Conservation (phyloP, 23 tunicate genomes). For the Diplosoma virens region DNA sequence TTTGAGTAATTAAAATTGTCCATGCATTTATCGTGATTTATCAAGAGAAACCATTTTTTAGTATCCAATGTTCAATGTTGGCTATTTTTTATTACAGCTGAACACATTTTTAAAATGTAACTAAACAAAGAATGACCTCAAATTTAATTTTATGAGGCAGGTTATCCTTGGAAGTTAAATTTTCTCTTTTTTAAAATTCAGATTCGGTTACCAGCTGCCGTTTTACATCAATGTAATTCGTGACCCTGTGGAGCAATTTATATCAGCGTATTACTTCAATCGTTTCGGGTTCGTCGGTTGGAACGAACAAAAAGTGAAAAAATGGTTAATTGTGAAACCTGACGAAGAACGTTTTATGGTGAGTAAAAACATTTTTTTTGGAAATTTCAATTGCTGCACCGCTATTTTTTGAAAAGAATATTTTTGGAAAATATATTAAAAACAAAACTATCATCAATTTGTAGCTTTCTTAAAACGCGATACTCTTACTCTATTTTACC, state of each 20-base stretch:
- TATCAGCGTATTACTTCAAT: conserved; percentile 55
- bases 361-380: background rate
- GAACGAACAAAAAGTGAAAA: conserved; percentile 36
- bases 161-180: background rate
- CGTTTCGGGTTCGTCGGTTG: conserved; percentile 52
- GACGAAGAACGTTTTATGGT: conserved; percentile 46
- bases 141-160: too few species aligned
- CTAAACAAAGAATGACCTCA: background rate
- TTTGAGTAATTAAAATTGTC: too few species aligned
- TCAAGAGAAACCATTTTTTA: too few species aligned
- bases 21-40: too few species aligned
- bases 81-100: too few species aligned
- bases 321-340: conserved; percentile 42
- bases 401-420: background rate
- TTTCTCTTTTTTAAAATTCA: background rate
- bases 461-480: background rate
- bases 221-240: conserved; percentile 47
- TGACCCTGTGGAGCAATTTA: conserved; percentile 50
- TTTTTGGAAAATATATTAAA: too few species aligned
- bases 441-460: background rate
- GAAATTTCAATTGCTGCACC: too few species aligned
- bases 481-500: background rate
- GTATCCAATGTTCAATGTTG: too few species aligned
- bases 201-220: conserved; percentile 6
- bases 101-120: background rate